A percentile compares a stretch with the other conserved stretches of the same genome.
Evolutionary conservation across 92 coral and sea anemone genomes (phyloP).

Genomic region (Hydrozoanthus gracilis): DNA sequence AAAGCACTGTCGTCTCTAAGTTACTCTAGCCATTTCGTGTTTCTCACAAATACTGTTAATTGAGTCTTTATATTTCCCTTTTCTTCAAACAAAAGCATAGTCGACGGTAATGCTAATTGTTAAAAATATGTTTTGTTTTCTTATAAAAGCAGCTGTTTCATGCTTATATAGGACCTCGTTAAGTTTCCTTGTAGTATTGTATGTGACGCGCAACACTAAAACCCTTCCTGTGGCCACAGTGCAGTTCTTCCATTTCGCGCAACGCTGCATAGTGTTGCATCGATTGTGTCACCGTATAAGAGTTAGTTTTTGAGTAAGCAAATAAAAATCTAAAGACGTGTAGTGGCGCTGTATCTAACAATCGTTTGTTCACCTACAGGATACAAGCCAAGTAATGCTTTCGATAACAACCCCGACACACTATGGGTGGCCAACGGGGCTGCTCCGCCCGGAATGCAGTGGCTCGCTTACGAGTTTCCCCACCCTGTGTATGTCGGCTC

Average conservation of each 20-base stretch:
- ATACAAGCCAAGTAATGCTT: constrained; percentile 94
- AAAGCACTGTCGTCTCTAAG: too few species aligned
- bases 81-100: not conserved
- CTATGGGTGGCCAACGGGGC: constrained; percentile 96
- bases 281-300: not conserved
- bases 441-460: constrained; percentile 98
- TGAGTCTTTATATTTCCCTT: too few species aligned
- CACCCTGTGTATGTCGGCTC: constrained; percentile 89
- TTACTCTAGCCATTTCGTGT: too few species aligned
- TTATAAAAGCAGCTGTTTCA: too few species aligned
- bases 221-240: too few species aligned
- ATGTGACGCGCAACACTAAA: too few species aligned
- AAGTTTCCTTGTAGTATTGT: not conserved
- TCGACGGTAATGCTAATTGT: too few species aligned
- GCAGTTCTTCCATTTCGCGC: too few species aligned
- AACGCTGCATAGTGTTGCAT: too few species aligned
- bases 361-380: constrained; percentile 56
- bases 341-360: not conserved
- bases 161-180: not conserved
- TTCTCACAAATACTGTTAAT: too few species aligned
- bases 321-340: not conserved
- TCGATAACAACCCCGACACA: constrained; percentile 95
- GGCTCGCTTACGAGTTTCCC: constrained; percentile 93
- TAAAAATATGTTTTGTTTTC: too few species aligned
- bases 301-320: not conserved